Evolutionary conservation across 2,888 invertebrate species (phyloP), one percentile per base, ranked within the genome.

Genomic region (Nomada fabriciana): DNA sequence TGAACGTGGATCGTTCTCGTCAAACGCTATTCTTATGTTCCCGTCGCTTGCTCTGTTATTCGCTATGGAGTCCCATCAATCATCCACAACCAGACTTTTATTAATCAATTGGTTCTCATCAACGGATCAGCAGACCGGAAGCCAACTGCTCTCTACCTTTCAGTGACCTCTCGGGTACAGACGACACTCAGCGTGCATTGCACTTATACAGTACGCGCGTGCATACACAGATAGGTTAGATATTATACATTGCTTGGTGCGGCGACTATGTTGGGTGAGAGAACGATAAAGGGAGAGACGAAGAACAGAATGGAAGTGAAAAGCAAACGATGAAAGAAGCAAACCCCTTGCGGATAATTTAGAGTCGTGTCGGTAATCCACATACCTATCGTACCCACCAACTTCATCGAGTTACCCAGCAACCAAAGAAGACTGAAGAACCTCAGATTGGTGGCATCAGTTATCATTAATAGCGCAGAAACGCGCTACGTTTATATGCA

Each of bases 351-450:
- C 43, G 53, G 25, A 77, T 47, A 78, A 23, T 75, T 80, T 80
- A 78, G 25, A 59, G 70, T 89, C 83, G 82, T 65, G 69, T 57
- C 76, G 82, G 80, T 80, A 80, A 79, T 50, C 70, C 82, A 80
- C 68, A 80, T 76, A 72, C 78, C 87, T 86, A 85, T 77, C 80
- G 74, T 88, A 87, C 80, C 89, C 89, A 89, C 82, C 87, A 86
- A 86, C 77, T 89, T 90, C 90, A 93, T 93, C 94, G 90, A 94
- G 95, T 95, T 95, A 95, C 95, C 95, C 94, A 91, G 90, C 93
- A 94, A 95, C 95, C 95, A 95, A 95, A 95, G 95, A 95, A 95
- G 95, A 95, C 95, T 95, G 95, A 95, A 92, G 89, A 93, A 93
- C 92, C 93, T 92, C 89, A 90, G 91, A 93, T 36, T 91, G 91